Evolutionary conservation across 2,888 invertebrate genomes (phyloP).

Genomic region (Pharmacophagus antenor): DNA sequence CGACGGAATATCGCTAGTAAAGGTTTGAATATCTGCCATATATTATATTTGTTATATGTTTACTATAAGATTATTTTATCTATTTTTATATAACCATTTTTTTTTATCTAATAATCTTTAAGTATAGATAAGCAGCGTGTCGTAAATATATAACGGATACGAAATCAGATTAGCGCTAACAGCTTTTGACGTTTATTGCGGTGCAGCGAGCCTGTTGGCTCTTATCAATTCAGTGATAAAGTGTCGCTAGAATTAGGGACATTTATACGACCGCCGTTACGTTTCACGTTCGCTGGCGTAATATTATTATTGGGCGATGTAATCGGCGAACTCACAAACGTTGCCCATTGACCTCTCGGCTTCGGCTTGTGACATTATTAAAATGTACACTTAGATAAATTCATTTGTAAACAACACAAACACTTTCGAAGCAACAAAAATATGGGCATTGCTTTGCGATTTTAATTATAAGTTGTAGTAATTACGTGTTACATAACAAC

Average conservation of each 20-base stretch:
- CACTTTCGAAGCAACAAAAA: no score
- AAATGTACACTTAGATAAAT: background rate
- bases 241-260: slow-evolving; percentile 1
- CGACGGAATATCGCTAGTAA: no score
- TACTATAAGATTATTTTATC: no score
- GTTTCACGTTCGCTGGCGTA: background rate
- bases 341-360: background rate
- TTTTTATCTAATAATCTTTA: background rate
- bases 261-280: slow-evolving; percentile 8
- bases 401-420: no score
- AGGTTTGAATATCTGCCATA: no score
- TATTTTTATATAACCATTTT: background rate
- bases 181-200: slow-evolving; percentile 20
- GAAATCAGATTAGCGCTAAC: slow-evolving; percentile 7
- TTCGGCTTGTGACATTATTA: background rate
- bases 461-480: no score
- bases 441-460: no score
- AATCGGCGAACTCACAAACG: background rate
- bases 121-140: background rate
- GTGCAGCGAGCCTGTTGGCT: slow-evolving; percentile 16
- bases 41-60: no score
- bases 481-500: no score
- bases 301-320: slow-evolving; percentile 7
- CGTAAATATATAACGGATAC: slow-evolving; percentile 15
- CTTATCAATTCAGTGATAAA: slow-evolving; percentile 28